Evolutionary conservation across 1,140 invertebrate species (phyloP), one percentile per base, ranked within the genome.

Genomic region (Manduca sexta): DNA sequence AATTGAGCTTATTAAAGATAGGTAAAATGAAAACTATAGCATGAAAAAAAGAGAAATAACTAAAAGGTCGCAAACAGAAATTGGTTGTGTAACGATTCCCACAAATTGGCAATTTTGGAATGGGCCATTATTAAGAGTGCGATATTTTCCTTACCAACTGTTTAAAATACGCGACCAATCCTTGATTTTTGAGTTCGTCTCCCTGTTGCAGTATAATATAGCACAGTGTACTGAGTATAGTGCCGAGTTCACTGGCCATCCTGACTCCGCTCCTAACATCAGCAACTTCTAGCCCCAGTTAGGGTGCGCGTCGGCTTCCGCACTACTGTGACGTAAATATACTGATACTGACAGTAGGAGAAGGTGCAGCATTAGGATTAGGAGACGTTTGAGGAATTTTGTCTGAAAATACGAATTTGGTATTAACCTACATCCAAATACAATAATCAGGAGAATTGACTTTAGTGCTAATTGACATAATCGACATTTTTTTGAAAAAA

Each of bases 171-270:
- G 94, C 94, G 26, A 91, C 87, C 12, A 98, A 74, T 30, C 97
- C 97, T 82, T 98, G 96, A 80, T 98, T 97, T 71, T 94, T 92
- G 46, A 99, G 92, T 86, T 99, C 97, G 60, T 95, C 93, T 0
- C 96, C 93, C 79, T 98, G 95, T 73, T 98, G 95, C 34, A 97
- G 86, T 49, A 98, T 86, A n/a, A 97, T 92, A 72, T 96, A 98
- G 62, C 92, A 92, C 0, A 97, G 69, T 29, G 97, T 97, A 18
- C 94, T 94, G 1, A 93, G 64, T 39, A 97, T 90, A 1, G 95
- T 97, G 1, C 93, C 90, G 39, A 95, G 87, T 88, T 99, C 98
- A 56, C 93, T 92, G 34, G 90, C 88, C 63, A 95, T 91, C 5
- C 95, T 88, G 14, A 92, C 76, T 63, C 88, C 87, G 16, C 85